phyloP scores from a whole-genome alignment of 2,113 vertebrate species.

The Zosterops pallidus region DNA sequence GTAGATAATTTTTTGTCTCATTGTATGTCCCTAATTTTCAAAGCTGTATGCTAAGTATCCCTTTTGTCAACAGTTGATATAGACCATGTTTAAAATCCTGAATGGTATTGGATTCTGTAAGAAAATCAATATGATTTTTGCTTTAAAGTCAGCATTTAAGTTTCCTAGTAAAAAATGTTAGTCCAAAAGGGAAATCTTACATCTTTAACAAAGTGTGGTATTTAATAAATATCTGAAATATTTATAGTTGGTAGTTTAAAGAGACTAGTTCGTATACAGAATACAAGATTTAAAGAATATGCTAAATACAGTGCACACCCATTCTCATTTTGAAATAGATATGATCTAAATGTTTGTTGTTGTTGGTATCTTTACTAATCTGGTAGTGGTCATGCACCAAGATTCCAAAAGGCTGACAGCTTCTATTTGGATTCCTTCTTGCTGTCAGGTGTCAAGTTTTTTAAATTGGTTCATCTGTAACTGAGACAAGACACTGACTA shows the following conservation, averaged over 20 bases:
- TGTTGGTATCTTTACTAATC: slow-evolving; percentile 50
- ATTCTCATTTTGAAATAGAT: slow-evolving; percentile 48
- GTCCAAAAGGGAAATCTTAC: not conserved
- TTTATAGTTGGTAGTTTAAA: not conserved
- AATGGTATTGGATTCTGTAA: not conserved
- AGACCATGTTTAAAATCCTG: not conserved
- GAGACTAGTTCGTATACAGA: not conserved
- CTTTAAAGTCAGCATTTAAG: not conserved
- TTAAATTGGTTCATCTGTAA: slow-evolving; percentile 9
- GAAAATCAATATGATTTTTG: not conserved
- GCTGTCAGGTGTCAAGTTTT: slow-evolving; percentile 41
- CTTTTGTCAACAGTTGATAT: not conserved
- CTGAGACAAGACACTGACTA: slow-evolving; percentile 5
- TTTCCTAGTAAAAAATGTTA: not conserved
- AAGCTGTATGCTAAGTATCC: not conserved
- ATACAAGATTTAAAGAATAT: not conserved
- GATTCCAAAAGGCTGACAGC: slow-evolving; percentile 60
- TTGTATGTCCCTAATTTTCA: not conserved
- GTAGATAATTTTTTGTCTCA: not conserved
- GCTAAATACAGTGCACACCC: not conserved
- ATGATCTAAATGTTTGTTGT: slow-evolving; percentile 16
- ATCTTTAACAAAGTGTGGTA: not conserved
- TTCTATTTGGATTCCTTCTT: slow-evolving; percentile 57
- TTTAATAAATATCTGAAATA: not conserved
- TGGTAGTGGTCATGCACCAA: slow-evolving; percentile 47